Conservation (phyloP, 1,140 invertebrate species). For the Stenopsyche tienmushanensis region DNA sequence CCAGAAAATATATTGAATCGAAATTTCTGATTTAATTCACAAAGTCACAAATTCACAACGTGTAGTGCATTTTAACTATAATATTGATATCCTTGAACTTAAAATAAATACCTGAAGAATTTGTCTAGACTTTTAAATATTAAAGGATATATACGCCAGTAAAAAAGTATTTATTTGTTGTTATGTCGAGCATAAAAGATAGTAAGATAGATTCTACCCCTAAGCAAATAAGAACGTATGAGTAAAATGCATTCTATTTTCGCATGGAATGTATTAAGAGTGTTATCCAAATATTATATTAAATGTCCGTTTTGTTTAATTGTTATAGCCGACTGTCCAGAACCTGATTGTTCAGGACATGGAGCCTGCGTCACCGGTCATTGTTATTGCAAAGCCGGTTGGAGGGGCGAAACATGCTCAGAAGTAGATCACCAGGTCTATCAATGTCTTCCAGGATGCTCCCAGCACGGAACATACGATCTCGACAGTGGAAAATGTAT, state of each 20-base stretch:
- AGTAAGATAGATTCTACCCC: no score
- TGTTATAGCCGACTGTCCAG: constrained; percentile 74
- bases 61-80: no score
- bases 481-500: constrained; percentile 82
- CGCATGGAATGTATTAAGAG: not conserved
- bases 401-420: constrained; percentile 89
- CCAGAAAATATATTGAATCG: no score
- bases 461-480: constrained; percentile 87
- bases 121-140: no score
- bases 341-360: constrained; percentile 86
- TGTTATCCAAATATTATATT: not conserved
- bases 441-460: constrained; percentile 86
- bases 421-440: constrained; percentile 85
- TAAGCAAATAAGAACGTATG: no score
- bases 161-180: no score
- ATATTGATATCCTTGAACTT: no score
- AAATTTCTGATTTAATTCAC: no score
- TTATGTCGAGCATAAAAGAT: no score
- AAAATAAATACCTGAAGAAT: no score
- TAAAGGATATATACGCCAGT: no score
- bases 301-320: not conserved
- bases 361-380: constrained; percentile 90
- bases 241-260: not conserved
- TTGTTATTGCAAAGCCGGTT: constrained; percentile 93
- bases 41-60: no score